These are phyloP conservation scores for Lypha dubia DNA, from an alignment of 2,888 invertebrate genomes.

Conservation along the genomic window DNA sequence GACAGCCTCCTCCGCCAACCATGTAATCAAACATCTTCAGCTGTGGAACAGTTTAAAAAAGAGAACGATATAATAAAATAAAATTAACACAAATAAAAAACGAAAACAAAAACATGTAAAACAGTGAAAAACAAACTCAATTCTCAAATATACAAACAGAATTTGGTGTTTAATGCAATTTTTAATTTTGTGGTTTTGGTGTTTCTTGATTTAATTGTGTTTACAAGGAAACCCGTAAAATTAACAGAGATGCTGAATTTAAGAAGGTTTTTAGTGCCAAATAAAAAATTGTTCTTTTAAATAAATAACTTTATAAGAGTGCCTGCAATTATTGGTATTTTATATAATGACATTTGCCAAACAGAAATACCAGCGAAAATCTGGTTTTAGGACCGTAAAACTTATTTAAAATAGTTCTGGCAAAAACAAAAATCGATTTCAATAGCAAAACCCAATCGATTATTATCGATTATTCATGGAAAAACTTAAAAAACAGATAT, in stretches of 20 bases:
- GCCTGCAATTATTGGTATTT: too few relatives aligned
- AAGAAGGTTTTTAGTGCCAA: background rate
- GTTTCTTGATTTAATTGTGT: background rate
- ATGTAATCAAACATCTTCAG: constrained; percentile 39
- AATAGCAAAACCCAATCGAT: too few relatives aligned
- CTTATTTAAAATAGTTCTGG: too few relatives aligned
- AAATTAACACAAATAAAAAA: constrained; percentile 5
- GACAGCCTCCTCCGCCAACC: too few relatives aligned
- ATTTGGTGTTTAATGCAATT: constrained; percentile 52
- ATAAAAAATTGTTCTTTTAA: background rate
- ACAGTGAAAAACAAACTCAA: constrained; percentile 5
- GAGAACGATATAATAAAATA: constrained; percentile 11
- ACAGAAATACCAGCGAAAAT: too few relatives aligned
- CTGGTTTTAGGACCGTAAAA: too few relatives aligned
- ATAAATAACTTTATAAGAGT: too few relatives aligned
- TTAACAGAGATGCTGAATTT: background rate
- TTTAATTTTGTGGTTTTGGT: constrained; percentile 37
- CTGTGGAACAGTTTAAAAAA: background rate
- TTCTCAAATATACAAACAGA: background rate
- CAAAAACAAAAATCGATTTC: too few relatives aligned
- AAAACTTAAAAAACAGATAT: too few relatives aligned
- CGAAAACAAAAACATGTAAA: too few relatives aligned
- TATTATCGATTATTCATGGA: too few relatives aligned
- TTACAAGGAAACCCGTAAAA: background rate
- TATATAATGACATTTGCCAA: too few relatives aligned